Base-by-base conservation (phyloP, 2,797 vertebrate genomes). In the Rhodeus uyekii region DNA sequence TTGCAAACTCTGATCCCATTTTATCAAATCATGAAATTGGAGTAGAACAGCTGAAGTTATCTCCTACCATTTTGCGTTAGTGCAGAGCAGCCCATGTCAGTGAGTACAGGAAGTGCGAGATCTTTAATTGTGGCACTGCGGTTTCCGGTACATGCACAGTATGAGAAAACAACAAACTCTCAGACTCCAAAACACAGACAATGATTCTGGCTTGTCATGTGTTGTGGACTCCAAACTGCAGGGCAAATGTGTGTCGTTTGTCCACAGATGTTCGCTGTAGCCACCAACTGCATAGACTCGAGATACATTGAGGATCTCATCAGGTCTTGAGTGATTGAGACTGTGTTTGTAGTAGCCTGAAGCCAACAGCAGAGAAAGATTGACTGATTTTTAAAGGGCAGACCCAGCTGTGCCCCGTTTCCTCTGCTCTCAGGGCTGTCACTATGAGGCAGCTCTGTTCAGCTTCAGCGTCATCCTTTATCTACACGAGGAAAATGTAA, bases 41-140 rank as follows among this genome's bases (percentile, higher is more conserved):
- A 1, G 2, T 61, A 27, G 46, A 74, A 19, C 39, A 44, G n/a
- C 36, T n/a, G 3, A 78, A 76, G 53, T 55, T 84, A 34, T 60
- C 7, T 58, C 18, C 39, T 64, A 64, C 32, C 50, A 53, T 64
- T 65, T 76, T 50, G 29, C 53, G 50, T 55, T 81, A 55, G 18
- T 78, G 36, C 36, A 58, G 22, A 32, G 12, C 16, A 19, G 3
- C 73, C 36, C 3, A 60, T 5, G 1, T 60, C 29, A 38, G 18
- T 53, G 29, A n/a, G 60, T 71, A 50, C 53, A 76, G 81, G 72
- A 82, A 83, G 38, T 36, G 55, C 58, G 61, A 82, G 34, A 29
- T 50, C 76, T 83, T 76, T 12, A 61, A 60, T 84, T 80, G 78
- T 80, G 72, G 64, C 46, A 34, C 50, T 65, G 83, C 4, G 67